Conservation (phyloP, 2,888 invertebrate genomes). For the Eupithecia inturbata region DNA sequence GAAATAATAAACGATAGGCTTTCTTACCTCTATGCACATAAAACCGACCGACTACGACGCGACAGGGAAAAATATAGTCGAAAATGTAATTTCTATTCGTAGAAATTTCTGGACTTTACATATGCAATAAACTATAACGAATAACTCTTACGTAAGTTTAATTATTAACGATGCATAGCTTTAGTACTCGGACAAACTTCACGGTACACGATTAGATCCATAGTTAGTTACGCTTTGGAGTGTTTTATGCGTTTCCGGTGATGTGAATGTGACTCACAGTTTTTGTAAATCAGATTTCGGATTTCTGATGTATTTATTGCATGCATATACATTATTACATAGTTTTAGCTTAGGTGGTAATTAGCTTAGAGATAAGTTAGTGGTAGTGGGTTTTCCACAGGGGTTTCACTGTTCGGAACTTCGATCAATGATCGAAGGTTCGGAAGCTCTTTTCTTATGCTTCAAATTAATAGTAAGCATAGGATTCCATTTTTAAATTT, state of each 20-base stretch:
- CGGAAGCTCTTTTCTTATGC: too few species aligned
- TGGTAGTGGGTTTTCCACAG: too few species aligned
- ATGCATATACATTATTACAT: too few species aligned
- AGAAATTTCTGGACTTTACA: conserved; percentile 9
- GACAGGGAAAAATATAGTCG: neutral
- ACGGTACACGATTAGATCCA: conserved; percentile 30
- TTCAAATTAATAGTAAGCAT: too few species aligned
- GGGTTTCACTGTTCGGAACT: too few species aligned
- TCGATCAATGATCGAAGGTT: too few species aligned
- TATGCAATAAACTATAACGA: conserved; percentile 12
- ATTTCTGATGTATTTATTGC: too few species aligned
- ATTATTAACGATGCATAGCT: conserved; percentile 25
- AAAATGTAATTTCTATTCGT: neutral
- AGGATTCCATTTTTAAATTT: too few species aligned
- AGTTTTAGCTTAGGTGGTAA: too few species aligned
- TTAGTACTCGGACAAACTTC: conserved; percentile 32
- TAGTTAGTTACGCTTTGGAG: conserved; percentile 31
- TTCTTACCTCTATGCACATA: neutral
- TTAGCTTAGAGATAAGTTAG: too few species aligned
- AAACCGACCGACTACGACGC: neutral
- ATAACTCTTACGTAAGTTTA: conserved; percentile 21
- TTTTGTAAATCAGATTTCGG: too few species aligned
- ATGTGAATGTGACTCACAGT: conserved; percentile 18
- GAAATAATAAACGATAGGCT: neutral
- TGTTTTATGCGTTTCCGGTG: conserved; percentile 35